Base-by-base conservation (phyloP, 2,888 invertebrate species). In the Gerris lacustris region DNA sequence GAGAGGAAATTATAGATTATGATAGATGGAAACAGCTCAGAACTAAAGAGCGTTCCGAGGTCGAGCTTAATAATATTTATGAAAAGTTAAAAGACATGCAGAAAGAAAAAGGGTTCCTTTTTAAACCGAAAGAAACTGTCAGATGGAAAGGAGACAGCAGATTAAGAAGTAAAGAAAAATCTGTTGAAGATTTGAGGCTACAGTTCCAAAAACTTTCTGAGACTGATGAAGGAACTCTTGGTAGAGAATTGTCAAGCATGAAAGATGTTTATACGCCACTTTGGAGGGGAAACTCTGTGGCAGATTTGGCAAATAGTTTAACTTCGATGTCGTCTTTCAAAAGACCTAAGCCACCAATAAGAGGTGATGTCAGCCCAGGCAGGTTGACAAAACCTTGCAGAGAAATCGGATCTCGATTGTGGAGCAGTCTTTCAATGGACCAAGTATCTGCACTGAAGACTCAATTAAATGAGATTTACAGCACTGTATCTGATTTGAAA, bases 1-100 rank as follows among this genome's bases (percentile, higher is more conserved):
- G 90, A 77, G 88, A 90, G 76, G 91, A 92, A 79, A 88, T 92
- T 9, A 87, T 93, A 73, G 92, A 93, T 81, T 94, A 90, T 78
- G 93, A 94, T 75, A 85, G 91, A 71, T 94, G 94, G 94, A 90
- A 88, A 78, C 87, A 88, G 80, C 86, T 93, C 43, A 84, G 93
- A 70, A 84, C 85, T 6, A 87, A 90, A 75, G 92, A 92, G 80
- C 86, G 88, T 75, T 92, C 92, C 0, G 92, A 93, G 79, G 86
- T 87, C 76, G 95, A 95, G 80, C 81, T 95, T 72, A 86, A 88
- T 75, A 84, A 85, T 75, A 82, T 96, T 9, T 90, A 93, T 75
- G 83, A 83, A 18, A 91, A 92, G 79, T 82, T 95, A 43, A 88
- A 88, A 79, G 82, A 85, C 64, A 91, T 90, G 63, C 92, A 94